Conservation (phyloP, 2,888 invertebrate species). For the Brachynemurus nebulosus region DNA sequence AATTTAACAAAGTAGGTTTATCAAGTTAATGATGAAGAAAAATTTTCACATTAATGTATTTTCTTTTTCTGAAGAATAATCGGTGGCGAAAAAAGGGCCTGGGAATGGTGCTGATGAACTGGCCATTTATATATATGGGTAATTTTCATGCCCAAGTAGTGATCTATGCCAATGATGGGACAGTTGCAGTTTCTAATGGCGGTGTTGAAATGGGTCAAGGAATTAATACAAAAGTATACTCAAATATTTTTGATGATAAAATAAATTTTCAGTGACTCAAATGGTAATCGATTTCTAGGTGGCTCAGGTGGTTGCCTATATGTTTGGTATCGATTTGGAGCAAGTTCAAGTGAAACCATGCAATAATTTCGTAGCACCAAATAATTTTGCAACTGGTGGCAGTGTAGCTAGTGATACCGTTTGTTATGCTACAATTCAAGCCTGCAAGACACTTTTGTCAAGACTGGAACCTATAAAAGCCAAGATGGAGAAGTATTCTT, state of each 20-base stretch:
- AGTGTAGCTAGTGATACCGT: conserved; percentile 34
- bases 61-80: conserved; percentile 39
- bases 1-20: conserved; percentile 40
- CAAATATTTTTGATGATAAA: not conserved
- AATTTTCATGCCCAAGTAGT: conserved; percentile 46
- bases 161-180: conserved; percentile 56
- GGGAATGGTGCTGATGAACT: conserved; percentile 52
- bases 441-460: conserved; percentile 46
- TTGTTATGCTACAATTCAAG: conserved; percentile 35
- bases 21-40: not conserved
- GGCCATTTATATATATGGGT: conserved; percentile 37
- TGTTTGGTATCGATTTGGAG: conserved; percentile 34
- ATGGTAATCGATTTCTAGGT: too few species aligned
- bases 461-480: conserved; percentile 44
- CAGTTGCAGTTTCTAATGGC: conserved; percentile 55
- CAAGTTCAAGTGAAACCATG: conserved; percentile 33
- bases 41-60: not conserved
- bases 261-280: not conserved
- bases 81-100: conserved; percentile 71
- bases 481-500: conserved; percentile 36
- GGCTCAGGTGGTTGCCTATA: conserved; percentile 34
- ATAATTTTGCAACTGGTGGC: conserved; percentile 33
- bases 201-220: conserved; percentile 74
- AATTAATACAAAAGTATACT: conserved; percentile 53
- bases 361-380: conserved; percentile 30